phyloP scores from a whole-genome alignment of 2,113 vertebrate species.

The Oenanthe oenanthe region DNA sequence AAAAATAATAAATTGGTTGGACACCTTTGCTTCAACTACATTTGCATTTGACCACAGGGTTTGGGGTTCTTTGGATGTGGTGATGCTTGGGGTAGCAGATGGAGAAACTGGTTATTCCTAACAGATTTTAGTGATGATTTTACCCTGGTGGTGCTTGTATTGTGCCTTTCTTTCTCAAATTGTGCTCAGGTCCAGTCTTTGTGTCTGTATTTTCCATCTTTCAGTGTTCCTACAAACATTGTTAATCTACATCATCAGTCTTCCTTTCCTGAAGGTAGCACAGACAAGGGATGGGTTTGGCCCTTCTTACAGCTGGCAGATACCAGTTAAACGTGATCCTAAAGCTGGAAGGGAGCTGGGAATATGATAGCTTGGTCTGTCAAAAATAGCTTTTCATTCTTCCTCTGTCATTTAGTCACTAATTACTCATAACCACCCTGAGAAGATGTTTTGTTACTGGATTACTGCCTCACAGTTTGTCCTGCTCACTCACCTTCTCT shows the following conservation, averaged over 20 bases:
- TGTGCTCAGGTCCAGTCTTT: neutral
- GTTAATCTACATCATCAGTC: neutral
- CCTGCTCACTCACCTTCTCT: neutral
- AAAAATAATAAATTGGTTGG: neutral
- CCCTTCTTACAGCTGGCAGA: neutral
- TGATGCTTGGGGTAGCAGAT: neutral
- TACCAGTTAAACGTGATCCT: neutral
- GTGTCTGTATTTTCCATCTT: neutral
- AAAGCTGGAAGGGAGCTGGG: neutral
- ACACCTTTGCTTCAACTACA: neutral
- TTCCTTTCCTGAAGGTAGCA: neutral
- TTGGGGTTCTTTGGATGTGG: neutral
- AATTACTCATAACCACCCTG: neutral
- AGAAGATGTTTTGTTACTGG: neutral
- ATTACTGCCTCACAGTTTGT: neutral
- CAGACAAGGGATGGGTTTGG: neutral
- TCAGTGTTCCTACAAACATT: neutral
- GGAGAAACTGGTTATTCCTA: neutral
- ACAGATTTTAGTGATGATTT: neutral
- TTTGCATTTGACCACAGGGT: neutral
- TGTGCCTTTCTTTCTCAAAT: neutral
- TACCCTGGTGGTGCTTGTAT: neutral
- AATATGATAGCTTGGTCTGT: neutral
- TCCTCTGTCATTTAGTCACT: neutral
- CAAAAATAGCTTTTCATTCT: neutral